A percentile compares a stretch with the other conserved stretches of the same genome.
phyloP scores from a whole-genome alignment of 2,797 vertebrate genomes.

The Dryobates pubescens region DNA sequence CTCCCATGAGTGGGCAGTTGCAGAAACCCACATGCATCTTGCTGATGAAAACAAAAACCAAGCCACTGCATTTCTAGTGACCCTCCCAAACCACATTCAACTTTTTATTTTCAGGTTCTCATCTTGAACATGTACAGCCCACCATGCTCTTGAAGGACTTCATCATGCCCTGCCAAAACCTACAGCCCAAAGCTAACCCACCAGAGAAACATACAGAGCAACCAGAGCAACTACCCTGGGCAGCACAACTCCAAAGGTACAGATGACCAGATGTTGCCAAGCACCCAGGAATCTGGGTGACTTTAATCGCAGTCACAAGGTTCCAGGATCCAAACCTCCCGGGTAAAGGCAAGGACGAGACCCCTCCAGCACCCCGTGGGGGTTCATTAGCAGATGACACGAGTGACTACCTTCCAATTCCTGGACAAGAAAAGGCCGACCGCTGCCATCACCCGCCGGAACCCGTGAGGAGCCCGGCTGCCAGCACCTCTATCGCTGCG shows the following conservation, averaged over 20 bases:
- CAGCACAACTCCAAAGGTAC: neutral
- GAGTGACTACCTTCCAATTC: rapidly evolving
- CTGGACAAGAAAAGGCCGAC: rapidly evolving
- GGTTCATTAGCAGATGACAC: neutral
- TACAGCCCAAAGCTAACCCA: neutral
- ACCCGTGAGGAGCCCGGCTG: neutral
- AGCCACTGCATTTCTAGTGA: rapidly evolving
- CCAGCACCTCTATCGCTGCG: neutral
- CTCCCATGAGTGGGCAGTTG: neutral
- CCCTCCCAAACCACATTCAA: neutral
- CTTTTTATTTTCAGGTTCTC: neutral
- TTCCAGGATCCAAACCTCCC: neutral
- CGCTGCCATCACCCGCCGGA: neutral
- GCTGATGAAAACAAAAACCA: neutral
- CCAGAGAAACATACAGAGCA: neutral
- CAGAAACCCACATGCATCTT: neutral
- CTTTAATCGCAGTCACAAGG: rapidly evolving
- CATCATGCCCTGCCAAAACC: neutral
- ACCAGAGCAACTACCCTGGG: rapidly evolving
- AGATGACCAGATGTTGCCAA: neutral
- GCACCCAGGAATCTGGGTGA: rapidly evolving
- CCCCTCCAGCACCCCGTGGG: neutral
- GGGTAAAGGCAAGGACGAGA: neutral
- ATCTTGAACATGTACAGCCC: rapidly evolving
- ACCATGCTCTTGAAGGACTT: rapidly evolving